phyloP scores from a whole-genome alignment of 2,888 invertebrate species.

The Dysmachus trigonus region DNA sequence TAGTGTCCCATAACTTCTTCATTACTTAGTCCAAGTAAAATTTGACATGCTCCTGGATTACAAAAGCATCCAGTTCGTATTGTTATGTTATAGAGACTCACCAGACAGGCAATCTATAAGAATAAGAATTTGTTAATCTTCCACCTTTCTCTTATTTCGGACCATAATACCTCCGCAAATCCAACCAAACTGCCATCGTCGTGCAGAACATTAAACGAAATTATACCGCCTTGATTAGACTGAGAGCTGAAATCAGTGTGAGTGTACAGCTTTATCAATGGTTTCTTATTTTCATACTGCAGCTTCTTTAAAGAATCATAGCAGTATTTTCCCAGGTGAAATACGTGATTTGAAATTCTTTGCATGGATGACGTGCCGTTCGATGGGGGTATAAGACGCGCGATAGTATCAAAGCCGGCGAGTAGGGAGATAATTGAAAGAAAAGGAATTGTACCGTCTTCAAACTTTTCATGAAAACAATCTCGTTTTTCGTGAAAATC shows the following conservation, averaged over 20 bases:
- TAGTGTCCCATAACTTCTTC: constrained; percentile 79
- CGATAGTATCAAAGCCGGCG: constrained; percentile 82
- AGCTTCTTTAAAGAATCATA: constrained; percentile 71
- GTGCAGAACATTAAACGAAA: constrained; percentile 87
- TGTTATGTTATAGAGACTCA: constrained; percentile 84
- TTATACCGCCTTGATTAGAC: constrained; percentile 80
- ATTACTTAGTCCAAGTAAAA: constrained; percentile 75
- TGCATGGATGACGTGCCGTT: constrained; percentile 66
- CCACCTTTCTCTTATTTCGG: background rate
- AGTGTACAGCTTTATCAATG: constrained; percentile 77
- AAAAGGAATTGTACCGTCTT: constrained; percentile 93
- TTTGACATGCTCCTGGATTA: constrained; percentile 94
- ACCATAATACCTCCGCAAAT: constrained; percentile 78
- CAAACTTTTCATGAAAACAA: constrained; percentile 81
- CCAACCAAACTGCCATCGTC: constrained; percentile 83
- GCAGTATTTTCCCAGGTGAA: constrained; percentile 77
- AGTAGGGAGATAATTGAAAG: constrained; percentile 82
- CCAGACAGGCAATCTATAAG: constrained; percentile 83
- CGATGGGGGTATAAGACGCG: constrained; percentile 69
- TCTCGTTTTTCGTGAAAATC: constrained; percentile 77
- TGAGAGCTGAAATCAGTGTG: constrained; percentile 74
- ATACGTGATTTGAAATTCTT: constrained; percentile 78
- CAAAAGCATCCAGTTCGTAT: constrained; percentile 96
- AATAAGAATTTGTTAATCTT: background rate
- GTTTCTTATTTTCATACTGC: constrained; percentile 77